Conservation (phyloP, 2,888 invertebrate genomes). For the Sycophila texana region DNA sequence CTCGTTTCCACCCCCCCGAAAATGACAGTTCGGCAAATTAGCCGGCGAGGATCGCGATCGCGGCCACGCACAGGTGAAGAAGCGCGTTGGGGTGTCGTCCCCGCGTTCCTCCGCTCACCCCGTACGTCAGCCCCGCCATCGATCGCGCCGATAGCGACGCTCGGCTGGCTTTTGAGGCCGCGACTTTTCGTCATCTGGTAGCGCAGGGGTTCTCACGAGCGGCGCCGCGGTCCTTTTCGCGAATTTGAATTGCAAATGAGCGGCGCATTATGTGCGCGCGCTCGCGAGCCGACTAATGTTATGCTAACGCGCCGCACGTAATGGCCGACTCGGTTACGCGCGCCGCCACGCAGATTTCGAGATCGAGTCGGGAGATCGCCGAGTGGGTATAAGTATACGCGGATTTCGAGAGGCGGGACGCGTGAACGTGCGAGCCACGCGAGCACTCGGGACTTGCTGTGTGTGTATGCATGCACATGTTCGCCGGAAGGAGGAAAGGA, state of each 20-base stretch:
- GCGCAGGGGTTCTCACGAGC: constrained; percentile 46
- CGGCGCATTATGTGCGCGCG: constrained; percentile 57
- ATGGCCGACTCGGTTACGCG: constrained; percentile 56
- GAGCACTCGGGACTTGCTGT: not conserved
- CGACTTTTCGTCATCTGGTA: constrained; percentile 48
- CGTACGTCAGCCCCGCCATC: not conserved
- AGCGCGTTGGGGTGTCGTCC: not conserved
- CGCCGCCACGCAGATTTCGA: constrained; percentile 64
- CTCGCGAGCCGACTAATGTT: constrained; percentile 64
- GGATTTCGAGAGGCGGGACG: constrained; percentile 22
- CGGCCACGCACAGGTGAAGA: constrained; percentile 13
- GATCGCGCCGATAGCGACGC: constrained; percentile 50
- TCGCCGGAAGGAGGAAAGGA: constrained; percentile 23
- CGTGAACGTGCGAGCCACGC: constrained; percentile 27
- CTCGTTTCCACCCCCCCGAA: constrained; percentile 13
- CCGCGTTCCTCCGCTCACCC: not conserved
- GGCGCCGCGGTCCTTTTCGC: constrained; percentile 6
- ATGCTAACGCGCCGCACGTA: constrained; percentile 70
- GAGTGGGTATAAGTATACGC: not conserved
- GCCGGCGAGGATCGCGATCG: constrained; percentile 18
- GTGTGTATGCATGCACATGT: not conserved
- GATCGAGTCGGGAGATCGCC: constrained; percentile 59
- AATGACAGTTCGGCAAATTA: constrained; percentile 42
- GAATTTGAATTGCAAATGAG: constrained; percentile 67
- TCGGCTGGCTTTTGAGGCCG: constrained; percentile 32